phyloP scores from a whole-genome alignment of 2,888 invertebrate species.

The Eupithecia exiguata region DNA sequence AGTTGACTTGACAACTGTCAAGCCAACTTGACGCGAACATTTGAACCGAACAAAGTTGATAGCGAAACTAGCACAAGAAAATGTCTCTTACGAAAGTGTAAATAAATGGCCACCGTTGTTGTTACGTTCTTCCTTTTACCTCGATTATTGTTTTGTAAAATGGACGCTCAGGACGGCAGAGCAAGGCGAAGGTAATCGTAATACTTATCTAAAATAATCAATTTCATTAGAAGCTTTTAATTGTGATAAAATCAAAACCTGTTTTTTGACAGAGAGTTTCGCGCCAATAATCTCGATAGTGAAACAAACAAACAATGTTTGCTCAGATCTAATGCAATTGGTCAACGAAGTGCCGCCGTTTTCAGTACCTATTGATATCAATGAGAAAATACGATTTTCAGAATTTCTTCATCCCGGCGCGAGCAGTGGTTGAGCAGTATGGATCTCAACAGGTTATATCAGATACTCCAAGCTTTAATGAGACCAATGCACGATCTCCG shows the following conservation, averaged over 20 bases:
- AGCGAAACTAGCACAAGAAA: conserved; percentile 57
- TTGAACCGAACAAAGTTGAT: conserved; percentile 54
- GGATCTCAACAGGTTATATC: conserved; percentile 71
- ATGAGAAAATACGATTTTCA: conserved; percentile 68
- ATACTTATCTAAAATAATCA: background rate
- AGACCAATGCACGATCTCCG: conserved; percentile 71
- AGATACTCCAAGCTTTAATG: conserved; percentile 78
- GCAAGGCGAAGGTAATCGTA: conserved; percentile 63
- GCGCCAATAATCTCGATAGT: conserved; percentile 62
- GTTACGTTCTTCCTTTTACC: conserved; percentile 77
- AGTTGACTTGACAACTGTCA: background rate
- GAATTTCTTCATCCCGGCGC: conserved; percentile 63
- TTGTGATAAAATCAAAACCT: conserved; percentile 57
- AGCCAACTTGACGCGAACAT: conserved; percentile 35
- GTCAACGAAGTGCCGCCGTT: conserved; percentile 43
- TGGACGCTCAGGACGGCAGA: conserved; percentile 71
- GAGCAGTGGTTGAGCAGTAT: conserved; percentile 63
- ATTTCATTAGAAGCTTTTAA: background rate
- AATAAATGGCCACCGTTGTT: conserved; percentile 83
- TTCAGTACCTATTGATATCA: conserved; percentile 68
- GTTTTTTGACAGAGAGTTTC: conserved; percentile 74
- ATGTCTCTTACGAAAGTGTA: conserved; percentile 76
- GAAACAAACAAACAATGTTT: background rate
- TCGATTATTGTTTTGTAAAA: conserved; percentile 74
- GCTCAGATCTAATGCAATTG: conserved; percentile 12